A percentile compares a stretch with the other conserved stretches of the same genome.
Conservation (phyloP, 1,140 invertebrate species). For the Nymphalis io region DNA sequence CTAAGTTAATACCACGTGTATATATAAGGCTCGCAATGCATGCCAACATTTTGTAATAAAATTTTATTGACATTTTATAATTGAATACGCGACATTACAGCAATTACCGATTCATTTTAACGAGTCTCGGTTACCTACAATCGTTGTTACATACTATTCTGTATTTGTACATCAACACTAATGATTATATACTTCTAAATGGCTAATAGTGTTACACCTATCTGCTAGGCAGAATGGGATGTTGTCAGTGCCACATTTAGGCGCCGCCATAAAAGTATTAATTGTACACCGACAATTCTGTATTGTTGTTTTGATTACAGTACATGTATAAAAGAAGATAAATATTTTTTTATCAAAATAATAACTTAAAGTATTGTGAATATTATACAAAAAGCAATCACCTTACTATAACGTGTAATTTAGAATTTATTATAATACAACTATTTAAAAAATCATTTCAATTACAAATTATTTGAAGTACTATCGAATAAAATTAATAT, state of each 20-base stretch:
- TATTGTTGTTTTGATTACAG: constrained; percentile 52
- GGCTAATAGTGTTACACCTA: constrained; percentile 22
- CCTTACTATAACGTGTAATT: no score
- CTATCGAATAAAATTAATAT: no score
- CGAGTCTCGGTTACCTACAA: neutral
- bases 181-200: neutral
- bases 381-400: no score
- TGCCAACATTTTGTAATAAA: neutral
- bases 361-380: no score
- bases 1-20: constrained; percentile 1
- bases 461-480: no score
- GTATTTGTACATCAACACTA: constrained; percentile 6
- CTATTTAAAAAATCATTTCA: no score
- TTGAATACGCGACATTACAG: neutral
- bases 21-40: neutral
- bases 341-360: neutral
- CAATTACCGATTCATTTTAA: neutral
- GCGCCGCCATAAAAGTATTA: constrained; percentile 74
- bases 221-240: constrained; percentile 35
- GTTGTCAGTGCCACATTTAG: constrained; percentile 65
- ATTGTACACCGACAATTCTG: constrained; percentile 54
- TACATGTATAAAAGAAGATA: constrained; percentile 36
- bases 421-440: no score
- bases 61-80: constrained; percentile 1
- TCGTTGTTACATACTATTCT: constrained; percentile 1